phyloP scores from a whole-genome alignment of 2,888 invertebrate species.

The Ectemnius continuus region DNA sequence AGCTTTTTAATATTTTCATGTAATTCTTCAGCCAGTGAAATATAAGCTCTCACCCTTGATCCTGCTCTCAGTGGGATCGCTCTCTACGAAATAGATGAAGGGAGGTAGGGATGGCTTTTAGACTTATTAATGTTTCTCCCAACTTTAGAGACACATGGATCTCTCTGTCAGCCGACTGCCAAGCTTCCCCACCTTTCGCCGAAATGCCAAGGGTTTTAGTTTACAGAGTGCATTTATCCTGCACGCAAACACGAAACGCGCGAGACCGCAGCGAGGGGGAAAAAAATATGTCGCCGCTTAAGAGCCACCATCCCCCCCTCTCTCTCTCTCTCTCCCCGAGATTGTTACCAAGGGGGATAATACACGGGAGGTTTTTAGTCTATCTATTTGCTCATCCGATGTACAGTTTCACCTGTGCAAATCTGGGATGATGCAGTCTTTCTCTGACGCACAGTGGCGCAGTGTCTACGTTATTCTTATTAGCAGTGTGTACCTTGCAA shows the following conservation, averaged over 20 bases:
- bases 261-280: conserved; percentile 31
- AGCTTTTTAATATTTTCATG: background rate
- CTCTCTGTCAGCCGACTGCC: conserved; percentile 31
- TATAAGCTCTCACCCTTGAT: background rate
- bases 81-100: background rate
- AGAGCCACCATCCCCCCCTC: background rate
- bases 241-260: conserved; percentile 37
- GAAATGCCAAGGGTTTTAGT: conserved; percentile 45
- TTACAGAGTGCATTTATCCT: conserved; percentile 13
- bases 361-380: too few relatives aligned
- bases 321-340: too few relatives aligned
- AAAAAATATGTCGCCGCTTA: conserved; percentile 14
- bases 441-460: too few relatives aligned
- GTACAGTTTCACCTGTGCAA: too few relatives aligned
- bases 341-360: too few relatives aligned
- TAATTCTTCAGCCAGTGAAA: conserved; percentile 3
- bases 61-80: too few relatives aligned
- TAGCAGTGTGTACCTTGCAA: conserved; percentile 14
- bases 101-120: conserved; percentile 20
- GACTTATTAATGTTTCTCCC: conserved; percentile 16
- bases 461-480: too few relatives aligned
- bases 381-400: too few relatives aligned
- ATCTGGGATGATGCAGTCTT: too few relatives aligned
- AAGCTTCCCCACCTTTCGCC: conserved; percentile 38
- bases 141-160: conserved; percentile 31